Conservation (phyloP, 2,113 vertebrate species). For the Paramormyrops kingsleyae region DNA sequence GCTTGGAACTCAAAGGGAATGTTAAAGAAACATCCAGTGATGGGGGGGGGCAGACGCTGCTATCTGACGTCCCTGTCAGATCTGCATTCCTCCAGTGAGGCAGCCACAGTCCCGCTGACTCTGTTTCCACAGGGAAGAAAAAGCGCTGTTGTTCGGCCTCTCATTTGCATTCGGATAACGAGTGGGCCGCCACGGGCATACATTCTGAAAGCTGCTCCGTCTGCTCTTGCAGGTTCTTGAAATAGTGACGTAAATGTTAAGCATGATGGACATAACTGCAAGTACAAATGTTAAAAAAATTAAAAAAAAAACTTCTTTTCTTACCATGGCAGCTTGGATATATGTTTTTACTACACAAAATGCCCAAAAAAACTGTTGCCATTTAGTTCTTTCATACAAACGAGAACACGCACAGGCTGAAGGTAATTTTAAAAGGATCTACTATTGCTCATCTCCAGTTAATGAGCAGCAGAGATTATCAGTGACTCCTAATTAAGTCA, state of each 20-base stretch:
- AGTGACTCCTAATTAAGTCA: neutral
- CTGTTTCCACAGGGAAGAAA: neutral
- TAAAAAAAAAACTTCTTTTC: neutral
- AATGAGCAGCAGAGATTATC: neutral
- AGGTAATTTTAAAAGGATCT: neutral
- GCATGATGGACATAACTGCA: neutral
- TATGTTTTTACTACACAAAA: neutral
- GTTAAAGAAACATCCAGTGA: neutral
- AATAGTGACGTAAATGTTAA: neutral
- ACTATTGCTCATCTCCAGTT: neutral
- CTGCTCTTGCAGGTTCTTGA: neutral
- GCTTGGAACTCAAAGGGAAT: neutral
- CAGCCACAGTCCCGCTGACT: neutral
- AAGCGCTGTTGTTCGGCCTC: neutral
- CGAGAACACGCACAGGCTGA: neutral
- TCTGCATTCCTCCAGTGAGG: neutral
- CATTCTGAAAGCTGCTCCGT: neutral
- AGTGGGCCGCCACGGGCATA: neutral
- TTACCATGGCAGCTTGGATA: neutral
- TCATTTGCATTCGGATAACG: neutral
- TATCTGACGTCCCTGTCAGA: slow-evolving; percentile 3
- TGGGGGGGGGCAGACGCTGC: neutral
- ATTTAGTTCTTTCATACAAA: neutral
- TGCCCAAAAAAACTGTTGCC: neutral
- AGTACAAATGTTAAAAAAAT: neutral